These are phyloP conservation scores for Tachystola acroxantha DNA, from an alignment of 2,888 invertebrate genomes.

Conservation along the genomic window DNA sequence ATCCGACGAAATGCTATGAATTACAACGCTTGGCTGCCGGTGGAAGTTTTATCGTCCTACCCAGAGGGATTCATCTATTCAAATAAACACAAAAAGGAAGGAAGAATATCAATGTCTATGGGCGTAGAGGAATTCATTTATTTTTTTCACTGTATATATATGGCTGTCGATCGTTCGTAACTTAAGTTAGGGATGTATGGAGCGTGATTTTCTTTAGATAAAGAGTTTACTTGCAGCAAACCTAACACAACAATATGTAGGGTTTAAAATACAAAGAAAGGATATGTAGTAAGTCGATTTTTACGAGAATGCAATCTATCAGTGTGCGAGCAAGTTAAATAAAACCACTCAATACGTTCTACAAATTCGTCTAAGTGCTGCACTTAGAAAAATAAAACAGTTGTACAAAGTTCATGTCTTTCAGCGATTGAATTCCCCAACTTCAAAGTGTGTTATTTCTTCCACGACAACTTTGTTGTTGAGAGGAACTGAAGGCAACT, in stretches of 20 bases:
- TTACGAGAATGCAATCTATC: no score
- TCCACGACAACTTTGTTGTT: slow-evolving; percentile 53
- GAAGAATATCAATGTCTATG: neutral
- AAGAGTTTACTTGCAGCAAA: no score
- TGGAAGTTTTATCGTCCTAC: slow-evolving; percentile 23
- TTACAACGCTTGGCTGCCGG: slow-evolving; percentile 18
- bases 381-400: slow-evolving; percentile 64
- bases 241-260: no score
- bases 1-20: slow-evolving; percentile 31
- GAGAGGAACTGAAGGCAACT: slow-evolving; percentile 41
- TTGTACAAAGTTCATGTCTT: slow-evolving; percentile 59
- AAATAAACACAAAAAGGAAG: slow-evolving; percentile 4
- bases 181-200: no score
- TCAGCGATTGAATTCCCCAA: slow-evolving; percentile 65
- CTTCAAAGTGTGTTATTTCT: slow-evolving; percentile 71
- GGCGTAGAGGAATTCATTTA: no score
- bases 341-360: slow-evolving; percentile 11
- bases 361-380: slow-evolving; percentile 48
- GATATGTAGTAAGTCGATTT: no score
- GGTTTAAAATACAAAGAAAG: no score
- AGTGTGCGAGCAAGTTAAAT: no score
- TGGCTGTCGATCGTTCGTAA: no score
- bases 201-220: no score
- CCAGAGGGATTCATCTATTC: slow-evolving; percentile 1
- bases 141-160: no score